Evolutionary conservation across 2,113 vertebrate genomes (phyloP), one percentile per base, ranked within the genome.

Genomic region (Cebus imitator): DNA sequence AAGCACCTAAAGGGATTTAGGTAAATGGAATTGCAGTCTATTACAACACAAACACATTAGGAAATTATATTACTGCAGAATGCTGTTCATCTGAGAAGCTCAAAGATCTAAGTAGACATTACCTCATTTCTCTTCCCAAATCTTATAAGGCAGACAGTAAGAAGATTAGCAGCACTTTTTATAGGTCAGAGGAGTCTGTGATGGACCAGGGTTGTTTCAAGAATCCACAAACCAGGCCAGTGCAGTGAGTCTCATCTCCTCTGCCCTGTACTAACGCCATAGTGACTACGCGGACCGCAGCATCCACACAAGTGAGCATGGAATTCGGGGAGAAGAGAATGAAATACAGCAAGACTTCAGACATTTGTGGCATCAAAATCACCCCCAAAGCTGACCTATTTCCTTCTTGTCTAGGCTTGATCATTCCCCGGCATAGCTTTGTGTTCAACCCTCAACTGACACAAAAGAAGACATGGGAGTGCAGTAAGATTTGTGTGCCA

Each of bases 111-210:
- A 95, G 91, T 66, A 98, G 98, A 98, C 96, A 91, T 98, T 97
- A 98, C 96, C 90, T 98, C 97, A 98, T 95, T 94, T 96, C 73
- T 97, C 95, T 85, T 97, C 43, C 58, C 72, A 79, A 81, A 93
- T 89, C 76, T 95, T 97, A 27, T 87, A 78, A 97, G 92, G 73
- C 91, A 79, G 90, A 84, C 94, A 93, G 72, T 52, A 86, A 92
- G 70, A 96, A 83, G 87, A 96, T 80, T 87, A 94, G 72, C 68
- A 91, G 87, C 52, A 87, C 37, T 58, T 90, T 97, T 94, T 68
- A 86, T 32, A 97, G 76, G 87, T 97, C 84, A 96, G 8, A 68
- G 25, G 64, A 90, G 40, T 82, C 73, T 85, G 43, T 32, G 57
- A 81, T 86, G 73, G 27, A 58, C 43, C 85, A 88, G 66, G 25